Evolutionary conservation across 2,113 vertebrate genomes (phyloP), one percentile per base, ranked within the genome.

Genomic region (Synchiropus splendidus): DNA sequence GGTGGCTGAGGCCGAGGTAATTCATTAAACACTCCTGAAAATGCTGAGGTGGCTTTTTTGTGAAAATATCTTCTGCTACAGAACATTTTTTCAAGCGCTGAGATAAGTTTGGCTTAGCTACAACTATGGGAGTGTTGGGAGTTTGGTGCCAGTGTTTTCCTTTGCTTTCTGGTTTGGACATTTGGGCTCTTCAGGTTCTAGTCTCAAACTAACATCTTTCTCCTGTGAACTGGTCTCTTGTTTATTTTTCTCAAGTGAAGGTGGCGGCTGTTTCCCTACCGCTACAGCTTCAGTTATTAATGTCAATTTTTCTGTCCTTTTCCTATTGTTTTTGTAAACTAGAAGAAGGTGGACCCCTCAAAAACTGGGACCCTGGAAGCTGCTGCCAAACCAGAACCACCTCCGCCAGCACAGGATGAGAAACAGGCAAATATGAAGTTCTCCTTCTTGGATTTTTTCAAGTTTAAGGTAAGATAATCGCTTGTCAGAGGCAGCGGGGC

Each of bases 331-430:
- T n/a, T n/a, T 36, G 18, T 68, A 54, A 10, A 45, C 34, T 39
- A 63, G 35, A 38, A 79, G 70, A 80, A 82, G 75, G 79, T 64
- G 40, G 82, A 85, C 50, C 61, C 75, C 33, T 84, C 82, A 15
- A 86, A 85, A 67, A 31, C 70, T 10, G 48, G 63, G 42, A 85
- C 82, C 12, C 67, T 83, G 39, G 82, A 84, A 56, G 83, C 83
- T 0, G 44, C 74, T 8, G 73, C 76, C 1, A 86, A 84, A 48
- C 73, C 69, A 1, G 78, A 83, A 42, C 68, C 56, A 0, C 66
- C 79, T 5, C 74, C 76, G 6, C 62, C 72, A 11, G 71, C 57
- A 37, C 56, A 60, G 17, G 78, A 84, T 12, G 73, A 79, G 6
- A 78, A 78, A 62, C 78, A 78, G 54, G 2, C 30, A 0, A 31